phyloP scores from a whole-genome alignment of 2,113 vertebrate species.

The Tiliqua scincoides region DNA sequence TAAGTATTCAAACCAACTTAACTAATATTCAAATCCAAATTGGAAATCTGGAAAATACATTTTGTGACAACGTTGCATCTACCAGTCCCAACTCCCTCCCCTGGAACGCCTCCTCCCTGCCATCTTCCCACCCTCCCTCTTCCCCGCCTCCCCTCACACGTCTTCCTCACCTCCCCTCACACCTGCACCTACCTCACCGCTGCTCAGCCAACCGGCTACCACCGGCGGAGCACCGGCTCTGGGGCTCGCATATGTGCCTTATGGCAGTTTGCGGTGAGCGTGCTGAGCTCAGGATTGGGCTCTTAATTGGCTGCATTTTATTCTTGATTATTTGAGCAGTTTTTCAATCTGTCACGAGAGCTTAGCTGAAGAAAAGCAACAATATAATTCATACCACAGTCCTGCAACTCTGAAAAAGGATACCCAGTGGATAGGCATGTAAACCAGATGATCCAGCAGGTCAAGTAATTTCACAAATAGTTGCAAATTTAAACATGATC shows the following conservation, averaged over 20 bases:
- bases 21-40: neutral
- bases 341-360: slow-evolving; percentile 38
- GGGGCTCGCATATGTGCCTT: no score
- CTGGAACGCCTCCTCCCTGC: no score
- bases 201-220: no score
- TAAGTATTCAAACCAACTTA: neutral
- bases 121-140: no score
- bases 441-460: slow-evolving; percentile 20
- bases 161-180: no score
- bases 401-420: slow-evolving; percentile 21
- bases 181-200: no score
- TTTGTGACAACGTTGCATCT: no score
- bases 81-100: no score
- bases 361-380: slow-evolving; percentile 37
- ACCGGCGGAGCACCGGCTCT: no score
- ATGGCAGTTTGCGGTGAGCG: no score
- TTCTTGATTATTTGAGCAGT: slow-evolving; percentile 36
- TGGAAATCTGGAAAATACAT: neutral
- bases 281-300: no score
- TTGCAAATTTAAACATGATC: slow-evolving; percentile 48
- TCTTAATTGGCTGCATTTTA: slow-evolving; percentile 38
- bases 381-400: slow-evolving; percentile 23
- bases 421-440: neutral
- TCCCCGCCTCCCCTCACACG: no score
- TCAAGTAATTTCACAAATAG: neutral